Evolutionary conservation across 2,888 invertebrate genomes (phyloP).

Genomic region (Cryptocephalus moraei): DNA sequence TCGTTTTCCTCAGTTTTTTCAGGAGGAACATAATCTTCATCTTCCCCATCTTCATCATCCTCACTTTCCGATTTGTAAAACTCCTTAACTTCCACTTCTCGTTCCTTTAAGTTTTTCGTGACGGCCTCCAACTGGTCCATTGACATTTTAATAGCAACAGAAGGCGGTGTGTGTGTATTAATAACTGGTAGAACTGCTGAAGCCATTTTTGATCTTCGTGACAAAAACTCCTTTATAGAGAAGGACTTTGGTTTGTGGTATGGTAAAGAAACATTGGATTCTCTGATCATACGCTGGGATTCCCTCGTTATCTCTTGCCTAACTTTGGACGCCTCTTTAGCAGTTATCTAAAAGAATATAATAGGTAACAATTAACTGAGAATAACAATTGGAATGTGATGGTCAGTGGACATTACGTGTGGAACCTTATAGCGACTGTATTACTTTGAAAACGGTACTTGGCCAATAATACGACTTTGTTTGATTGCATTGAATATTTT

Average conservation of each 20-base stretch:
- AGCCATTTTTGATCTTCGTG: slow-evolving; percentile 40
- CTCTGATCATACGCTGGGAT: slow-evolving; percentile 70
- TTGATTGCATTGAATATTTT: too few species aligned
- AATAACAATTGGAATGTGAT: too few species aligned
- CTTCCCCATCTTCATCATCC: slow-evolving; percentile 33
- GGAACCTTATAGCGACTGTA: too few species aligned
- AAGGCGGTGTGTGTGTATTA: slow-evolving; percentile 32
- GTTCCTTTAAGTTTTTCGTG: slow-evolving; percentile 57
- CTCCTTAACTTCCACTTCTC: slow-evolving; percentile 62
- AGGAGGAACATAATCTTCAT: slow-evolving; percentile 12
- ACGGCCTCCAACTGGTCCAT: slow-evolving; percentile 52
- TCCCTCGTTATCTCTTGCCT: slow-evolving; percentile 73
- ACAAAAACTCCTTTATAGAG: slow-evolving; percentile 69
- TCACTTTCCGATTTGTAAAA: slow-evolving; percentile 67
- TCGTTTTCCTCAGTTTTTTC: neutral
- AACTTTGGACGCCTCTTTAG: slow-evolving; percentile 56
- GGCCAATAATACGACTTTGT: too few species aligned
- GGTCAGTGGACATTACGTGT: too few species aligned
- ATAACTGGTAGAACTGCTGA: slow-evolving; percentile 25
- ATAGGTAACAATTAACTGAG: too few species aligned
- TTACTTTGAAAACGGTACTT: too few species aligned
- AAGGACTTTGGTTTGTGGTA: slow-evolving; percentile 79
- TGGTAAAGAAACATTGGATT: slow-evolving; percentile 65
- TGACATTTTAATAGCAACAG: slow-evolving; percentile 54
- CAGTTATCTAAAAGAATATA: slow-evolving; percentile 46